phyloP scores from a whole-genome alignment of 2,888 invertebrate species.

The Ormyrus pomaceus region DNA sequence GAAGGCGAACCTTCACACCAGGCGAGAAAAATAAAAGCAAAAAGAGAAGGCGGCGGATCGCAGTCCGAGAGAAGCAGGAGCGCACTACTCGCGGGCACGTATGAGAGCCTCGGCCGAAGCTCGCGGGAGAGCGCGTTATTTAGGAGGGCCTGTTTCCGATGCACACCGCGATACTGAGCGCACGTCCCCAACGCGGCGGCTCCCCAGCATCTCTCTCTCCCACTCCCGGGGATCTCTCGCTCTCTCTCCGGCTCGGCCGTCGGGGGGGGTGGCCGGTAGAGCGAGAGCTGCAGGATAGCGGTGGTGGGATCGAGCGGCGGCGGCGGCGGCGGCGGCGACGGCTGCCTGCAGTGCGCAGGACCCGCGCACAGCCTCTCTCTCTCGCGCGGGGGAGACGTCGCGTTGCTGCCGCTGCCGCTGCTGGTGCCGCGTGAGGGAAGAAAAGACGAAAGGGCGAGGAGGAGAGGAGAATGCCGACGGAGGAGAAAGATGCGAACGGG shows the following conservation, averaged over 20 bases:
- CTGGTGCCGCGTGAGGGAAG: not conserved
- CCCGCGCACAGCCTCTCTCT: constrained; percentile 24
- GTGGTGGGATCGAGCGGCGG: constrained; percentile 28
- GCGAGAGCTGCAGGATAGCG: constrained; percentile 17
- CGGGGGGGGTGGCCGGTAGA: not conserved
- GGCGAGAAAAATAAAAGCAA: too few relatives aligned
- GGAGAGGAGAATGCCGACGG: constrained; percentile 8
- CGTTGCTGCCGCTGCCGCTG: too few relatives aligned
- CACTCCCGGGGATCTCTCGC: constrained; percentile 1
- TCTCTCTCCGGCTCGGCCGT: constrained; percentile 1
- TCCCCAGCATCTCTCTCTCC: constrained; percentile 27
- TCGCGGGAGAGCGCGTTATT: not conserved
- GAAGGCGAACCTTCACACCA: too few relatives aligned
- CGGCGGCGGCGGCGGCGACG: constrained; percentile 1
- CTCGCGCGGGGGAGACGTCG: not conserved
- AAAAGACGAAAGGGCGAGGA: not conserved
- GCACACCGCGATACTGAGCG: constrained; percentile 40
- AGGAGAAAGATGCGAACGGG: not conserved
- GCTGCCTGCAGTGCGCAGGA: constrained; percentile 44
- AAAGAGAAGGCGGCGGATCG: too few relatives aligned
- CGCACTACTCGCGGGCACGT: too few relatives aligned
- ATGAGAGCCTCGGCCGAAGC: too few relatives aligned
- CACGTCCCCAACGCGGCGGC: constrained; percentile 8
- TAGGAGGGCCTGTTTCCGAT: constrained; percentile 15
- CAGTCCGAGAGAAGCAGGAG: too few relatives aligned